Conservation (phyloP, 1,140 invertebrate genomes). For the Apis mellifera region Amel_HAv3.1 CM009940.2:7478501-7479000, state of each 20-base stretch:
- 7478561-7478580: constrained; percentile 18
- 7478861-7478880: constrained; percentile 29
- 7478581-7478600: constrained; percentile 51
- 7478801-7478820: no score
- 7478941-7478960: no score
- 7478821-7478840: background rate
- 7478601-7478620: constrained; percentile 28
- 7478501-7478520: constrained; percentile 51
- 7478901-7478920: constrained; percentile 35
- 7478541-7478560: constrained; percentile 58
- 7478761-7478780: background rate
- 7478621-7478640: background rate
- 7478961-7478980: no score
- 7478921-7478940: constrained; percentile 20
- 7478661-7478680: constrained; percentile 28
- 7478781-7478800: no score
- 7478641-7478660: constrained; percentile 8
- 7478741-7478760: constrained; percentile 23
- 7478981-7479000: background rate
- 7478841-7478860: no score
- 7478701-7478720: constrained; percentile 42
- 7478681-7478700: constrained; percentile 19
- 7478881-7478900: constrained; percentile 24
- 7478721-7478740: background rate
- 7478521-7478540: constrained; percentile 58